Base-by-base conservation (phyloP, 1,140 invertebrate genomes). In the Zaprionus taronus region DNA sequence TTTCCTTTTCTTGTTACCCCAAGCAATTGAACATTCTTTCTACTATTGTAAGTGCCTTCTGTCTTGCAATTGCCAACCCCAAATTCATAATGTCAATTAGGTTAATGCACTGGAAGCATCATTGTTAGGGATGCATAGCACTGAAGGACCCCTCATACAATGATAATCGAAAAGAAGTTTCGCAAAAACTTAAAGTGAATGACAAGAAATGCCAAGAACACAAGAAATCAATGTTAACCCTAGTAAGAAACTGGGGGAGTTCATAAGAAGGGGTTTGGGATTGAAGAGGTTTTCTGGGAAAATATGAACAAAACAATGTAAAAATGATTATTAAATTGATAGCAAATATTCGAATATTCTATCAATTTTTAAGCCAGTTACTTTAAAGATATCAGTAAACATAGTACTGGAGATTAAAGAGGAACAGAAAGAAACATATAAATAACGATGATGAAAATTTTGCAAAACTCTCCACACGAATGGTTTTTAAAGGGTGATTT, bases 21-120 rank as follows among this genome's bases (percentile, higher is more conserved):
- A 20, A 49, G 15, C 47, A 49, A 49, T 49, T 49, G 20, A 44
- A 44, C 15, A 17, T 38, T 0, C 12, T 38, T 1, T 38, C n/a
- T 47, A 0, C 2, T 9, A 17, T 38, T 38, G 14, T 15, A 38
- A 38, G 36, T 9, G n/a, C n/a, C 9, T 2, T n/a, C 12, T 60
- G 6, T 14, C 14, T 44, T 20, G 5, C 11, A 49, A 31, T 24
- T 28, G 26, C 17, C n/a, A 58, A 17, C 62, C 36, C 36, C 57
- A 70, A 61, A 65, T 70, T 28, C 5, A 36, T 14, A 38, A 14
- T 67, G 26, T 47, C 66, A 80, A 67, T 77, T 72, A 77, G 24
- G 67, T 67, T 72, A 68, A 81, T 73, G 63, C 56, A 66, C 49
- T 20, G 17, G 60, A 77, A 58, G 36, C 53, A 66, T 41, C 53